Percentiles rank a stretch among this genome's conserved stretches.
Evolutionary conservation across 1,140 invertebrate genomes (phyloP).

Genomic region (Patella vulgata): DNA sequence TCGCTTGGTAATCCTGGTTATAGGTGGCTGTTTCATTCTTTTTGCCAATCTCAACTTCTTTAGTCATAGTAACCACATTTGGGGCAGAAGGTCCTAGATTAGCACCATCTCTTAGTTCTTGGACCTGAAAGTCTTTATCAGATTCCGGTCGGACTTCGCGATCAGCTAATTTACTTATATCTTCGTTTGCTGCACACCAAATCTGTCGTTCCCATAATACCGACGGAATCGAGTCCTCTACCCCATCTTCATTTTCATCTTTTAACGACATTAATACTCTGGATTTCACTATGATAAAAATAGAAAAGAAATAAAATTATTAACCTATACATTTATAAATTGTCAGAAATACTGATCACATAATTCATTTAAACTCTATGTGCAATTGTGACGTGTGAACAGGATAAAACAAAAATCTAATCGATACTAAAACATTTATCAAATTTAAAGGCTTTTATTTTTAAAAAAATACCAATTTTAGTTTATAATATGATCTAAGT

Average conservation of each 20-base stretch:
- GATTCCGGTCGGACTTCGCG: conserved; percentile 59
- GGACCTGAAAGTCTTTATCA: neutral
- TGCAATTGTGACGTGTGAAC: neutral
- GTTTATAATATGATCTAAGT: too few species aligned
- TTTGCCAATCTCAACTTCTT: neutral
- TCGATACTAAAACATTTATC: too few species aligned
- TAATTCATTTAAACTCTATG: neutral
- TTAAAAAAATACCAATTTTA: too few species aligned
- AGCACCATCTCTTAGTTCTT: conserved; percentile 7
- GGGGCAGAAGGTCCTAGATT: neutral
- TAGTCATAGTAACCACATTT: neutral
- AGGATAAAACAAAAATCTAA: too few species aligned
- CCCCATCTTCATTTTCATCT: conserved; percentile 45
- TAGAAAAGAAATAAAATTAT: conserved; percentile 9
- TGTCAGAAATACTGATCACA: neutral
- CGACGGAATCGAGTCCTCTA: conserved; percentile 25
- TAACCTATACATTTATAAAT: too few species aligned
- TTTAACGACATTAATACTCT: conserved; percentile 54
- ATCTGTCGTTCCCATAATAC: conserved; percentile 23
- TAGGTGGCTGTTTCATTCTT: neutral
- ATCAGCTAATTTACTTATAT: conserved; percentile 7
- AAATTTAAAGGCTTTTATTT: too few species aligned
- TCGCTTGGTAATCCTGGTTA: conserved; percentile 18
- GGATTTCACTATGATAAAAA: conserved; percentile 54
- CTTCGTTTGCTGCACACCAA: neutral